Conservation (phyloP, 2,113 vertebrate species). For the Rhineura floridana region DNA sequence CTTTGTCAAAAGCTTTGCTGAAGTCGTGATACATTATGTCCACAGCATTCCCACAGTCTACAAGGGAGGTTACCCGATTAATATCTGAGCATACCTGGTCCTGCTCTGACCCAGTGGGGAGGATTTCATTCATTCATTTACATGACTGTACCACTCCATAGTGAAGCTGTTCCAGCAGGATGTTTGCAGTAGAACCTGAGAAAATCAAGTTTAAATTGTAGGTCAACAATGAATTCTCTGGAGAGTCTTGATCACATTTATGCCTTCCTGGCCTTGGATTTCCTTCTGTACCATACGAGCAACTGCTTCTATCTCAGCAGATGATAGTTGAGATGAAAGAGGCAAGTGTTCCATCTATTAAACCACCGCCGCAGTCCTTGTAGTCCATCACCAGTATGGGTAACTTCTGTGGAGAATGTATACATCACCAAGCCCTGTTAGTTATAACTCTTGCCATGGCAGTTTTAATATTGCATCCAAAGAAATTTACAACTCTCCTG, state of each 20-base stretch:
- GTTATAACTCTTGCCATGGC: background rate
- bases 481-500: constrained; percentile 2
- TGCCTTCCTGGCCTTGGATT: background rate
- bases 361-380: background rate
- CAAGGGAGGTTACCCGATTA: too few species aligned
- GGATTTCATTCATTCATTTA: background rate
- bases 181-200: background rate
- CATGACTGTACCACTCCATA: background rate
- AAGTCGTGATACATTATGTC: too few species aligned
- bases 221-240: background rate
- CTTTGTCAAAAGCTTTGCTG: too few species aligned
- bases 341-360: background rate
- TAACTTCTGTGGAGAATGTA: background rate
- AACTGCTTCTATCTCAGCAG: background rate
- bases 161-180: background rate
- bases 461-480: background rate
- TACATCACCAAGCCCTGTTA: background rate
- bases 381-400: background rate
- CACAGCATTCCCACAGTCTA: too few species aligned
- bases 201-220: background rate
- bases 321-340: background rate
- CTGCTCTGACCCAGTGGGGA: background rate
- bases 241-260: background rate
- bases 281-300: background rate
- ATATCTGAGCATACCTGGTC: background rate